Evolutionary conservation across 2,888 invertebrate genomes (phyloP), one percentile per base, ranked within the genome.

Genomic region (Rhingia campestris): DNA sequence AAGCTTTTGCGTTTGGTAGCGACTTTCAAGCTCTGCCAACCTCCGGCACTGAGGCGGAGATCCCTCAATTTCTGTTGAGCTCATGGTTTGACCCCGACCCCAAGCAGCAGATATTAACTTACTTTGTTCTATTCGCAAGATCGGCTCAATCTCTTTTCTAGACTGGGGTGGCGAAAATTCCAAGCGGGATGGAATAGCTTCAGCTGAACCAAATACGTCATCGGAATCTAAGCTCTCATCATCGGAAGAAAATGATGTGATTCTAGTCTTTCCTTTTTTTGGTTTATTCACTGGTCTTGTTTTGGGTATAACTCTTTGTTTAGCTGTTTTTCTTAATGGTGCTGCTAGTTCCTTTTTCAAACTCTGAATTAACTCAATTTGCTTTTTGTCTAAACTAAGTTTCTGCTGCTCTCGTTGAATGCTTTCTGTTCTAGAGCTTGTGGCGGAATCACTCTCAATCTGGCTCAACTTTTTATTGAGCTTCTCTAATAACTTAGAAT

Each of bases 141-240:
- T 95, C 0, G 95, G 95, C 89, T 95, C 95, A 87, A 95, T 94
- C 88, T 95, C 95, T 90, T 95, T 95, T 6, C 95, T 93, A 45
- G 95, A 95, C 88, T 95, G 95, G 3, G 95, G 95, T 2, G 95
- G 95, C 10, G 95, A 95, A 89, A 95, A 95, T 88, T 95, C 95
- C 43, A 95, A 92, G 87, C 94, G 93, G 6, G 93, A 93, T 3
- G 95, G 95, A 74, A 95, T 95, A 12, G 95, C 95, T 91, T 95
- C 95, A 0, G 95, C 94, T 33, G 95, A 95, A 35, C 95, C 95
- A 88, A 95, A 95, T 0, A 95, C 95, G 89, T 95, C 95, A 90
- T 95, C 95, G 0, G 95, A 95, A 91, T 95, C 95, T 10, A 95
- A 92, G 85, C 95, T 95, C 91, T 95, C 95, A 87, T 95, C 95